Conservation (phyloP, 2,888 invertebrate species). For the Tiphia femorata region DNA sequence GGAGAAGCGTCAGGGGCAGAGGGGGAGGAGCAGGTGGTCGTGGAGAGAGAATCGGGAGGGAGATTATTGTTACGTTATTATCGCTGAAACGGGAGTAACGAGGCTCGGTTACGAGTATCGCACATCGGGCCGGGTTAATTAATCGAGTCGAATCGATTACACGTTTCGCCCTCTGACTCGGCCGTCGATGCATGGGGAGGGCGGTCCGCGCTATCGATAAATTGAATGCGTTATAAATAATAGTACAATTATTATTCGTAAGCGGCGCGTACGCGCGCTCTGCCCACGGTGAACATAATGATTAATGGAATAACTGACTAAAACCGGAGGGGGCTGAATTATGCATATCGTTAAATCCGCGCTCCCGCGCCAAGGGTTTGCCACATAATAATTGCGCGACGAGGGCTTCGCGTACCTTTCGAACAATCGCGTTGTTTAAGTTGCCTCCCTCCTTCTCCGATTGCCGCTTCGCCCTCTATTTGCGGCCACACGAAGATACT, state of each 20-base stretch:
- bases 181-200: too few species aligned
- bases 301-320: conserved; percentile 50
- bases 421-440: too few species aligned
- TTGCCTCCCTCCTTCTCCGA: not conserved
- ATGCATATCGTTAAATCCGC: conserved; percentile 50
- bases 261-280: conserved; percentile 28
- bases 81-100: conserved; percentile 17
- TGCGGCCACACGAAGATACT: too few species aligned
- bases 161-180: conserved; percentile 25
- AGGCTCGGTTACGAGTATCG: conserved; percentile 19
- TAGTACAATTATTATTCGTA: conserved; percentile 45
- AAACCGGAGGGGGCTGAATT: conserved; percentile 36
- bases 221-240: conserved; percentile 45
- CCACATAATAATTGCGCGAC: conserved; percentile 42
- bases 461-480: not conserved
- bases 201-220: conserved; percentile 36
- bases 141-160: conserved; percentile 42
- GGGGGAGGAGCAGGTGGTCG: too few species aligned
- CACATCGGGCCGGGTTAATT: conserved; percentile 37
- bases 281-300: conserved; percentile 22
- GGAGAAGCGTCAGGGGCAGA: not conserved
- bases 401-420: conserved; percentile 14
- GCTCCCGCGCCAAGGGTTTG: conserved; percentile 39
- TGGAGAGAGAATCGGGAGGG: too few species aligned
- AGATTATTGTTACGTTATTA: conserved; percentile 9